phyloP scores from a whole-genome alignment of 2,888 invertebrate species.

The Drosophila yooni region DNA sequence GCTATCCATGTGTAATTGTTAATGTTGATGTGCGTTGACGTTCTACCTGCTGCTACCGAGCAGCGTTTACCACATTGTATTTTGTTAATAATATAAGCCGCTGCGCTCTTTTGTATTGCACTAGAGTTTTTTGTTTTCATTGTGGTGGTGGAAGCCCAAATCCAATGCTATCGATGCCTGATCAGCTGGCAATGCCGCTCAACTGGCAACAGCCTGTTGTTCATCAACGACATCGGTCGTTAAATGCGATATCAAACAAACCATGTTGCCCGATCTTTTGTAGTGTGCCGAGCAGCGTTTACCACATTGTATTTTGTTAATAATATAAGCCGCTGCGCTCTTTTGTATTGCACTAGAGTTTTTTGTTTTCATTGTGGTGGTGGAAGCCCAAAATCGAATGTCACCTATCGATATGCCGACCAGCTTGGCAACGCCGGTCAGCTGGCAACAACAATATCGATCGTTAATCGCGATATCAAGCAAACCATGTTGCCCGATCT shows the following conservation, averaged over 20 bases:
- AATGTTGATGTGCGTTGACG: neutral
- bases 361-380: slow-evolving; percentile 16
- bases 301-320: too few species aligned
- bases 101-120: slow-evolving; percentile 14
- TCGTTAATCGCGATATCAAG: neutral
- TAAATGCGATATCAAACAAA: neutral
- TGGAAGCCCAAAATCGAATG: slow-evolving; percentile 1
- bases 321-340: neutral
- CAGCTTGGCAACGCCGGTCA: slow-evolving; percentile 28
- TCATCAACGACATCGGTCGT: neutral
- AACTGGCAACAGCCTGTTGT: neutral
- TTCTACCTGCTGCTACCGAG: slow-evolving; percentile 33
- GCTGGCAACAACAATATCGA: neutral
- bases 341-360: slow-evolving; percentile 11
- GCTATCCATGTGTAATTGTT: slow-evolving; percentile 8
- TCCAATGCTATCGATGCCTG: slow-evolving; percentile 13
- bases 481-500: neutral
- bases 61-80: neutral
- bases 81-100: neutral
- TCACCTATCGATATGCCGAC: slow-evolving; percentile 1
- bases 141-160: neutral
- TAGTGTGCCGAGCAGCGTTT: neutral
- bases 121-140: slow-evolving; percentile 10
- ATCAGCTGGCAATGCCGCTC: slow-evolving; percentile 24
- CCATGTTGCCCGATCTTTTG: neutral